These are phyloP conservation scores for Dynastes grantii DNA, from an alignment of 2,888 invertebrate species.

Conservation along the genomic window DNA sequence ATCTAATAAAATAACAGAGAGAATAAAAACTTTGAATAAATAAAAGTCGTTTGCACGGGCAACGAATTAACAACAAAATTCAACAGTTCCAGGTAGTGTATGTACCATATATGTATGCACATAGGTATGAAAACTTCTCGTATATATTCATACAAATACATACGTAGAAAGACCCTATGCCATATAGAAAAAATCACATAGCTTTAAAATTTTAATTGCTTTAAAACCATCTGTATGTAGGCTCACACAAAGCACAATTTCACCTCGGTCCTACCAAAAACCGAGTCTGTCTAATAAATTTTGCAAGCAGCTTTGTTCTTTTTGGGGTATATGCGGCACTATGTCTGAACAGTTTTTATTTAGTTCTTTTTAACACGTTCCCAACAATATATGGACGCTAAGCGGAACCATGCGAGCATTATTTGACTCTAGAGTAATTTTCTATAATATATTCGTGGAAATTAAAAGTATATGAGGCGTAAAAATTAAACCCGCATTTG, in stretches of 20 bases:
- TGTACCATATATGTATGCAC: not conserved
- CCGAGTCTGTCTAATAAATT: conserved; percentile 15
- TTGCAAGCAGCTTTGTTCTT: not conserved
- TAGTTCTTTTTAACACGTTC: too few species aligned
- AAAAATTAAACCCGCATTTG: not conserved
- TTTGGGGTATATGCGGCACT: not conserved
- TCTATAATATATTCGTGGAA: too few species aligned
- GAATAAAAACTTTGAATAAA: not conserved
- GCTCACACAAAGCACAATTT: not conserved
- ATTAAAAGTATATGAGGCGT: too few species aligned
- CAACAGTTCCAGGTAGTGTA: not conserved
- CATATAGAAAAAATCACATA: not conserved
- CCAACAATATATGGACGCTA: too few species aligned
- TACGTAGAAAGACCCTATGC: not conserved
- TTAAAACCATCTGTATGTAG: conserved; percentile 1
- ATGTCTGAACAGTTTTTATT: not conserved
- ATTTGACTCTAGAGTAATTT: too few species aligned
- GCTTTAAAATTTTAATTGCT: conserved; percentile 27
- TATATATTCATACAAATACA: not conserved
- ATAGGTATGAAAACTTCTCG: not conserved
- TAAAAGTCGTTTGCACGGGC: not conserved
- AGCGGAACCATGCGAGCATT: too few species aligned
- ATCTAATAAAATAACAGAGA: not conserved
- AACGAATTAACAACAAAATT: not conserved
- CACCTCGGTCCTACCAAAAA: not conserved